These are phyloP conservation scores for Cassiopea andromeda DNA, from an alignment of 30 jellyfish, hydroid and myxozoan species.

Conservation along the genomic window DNA sequence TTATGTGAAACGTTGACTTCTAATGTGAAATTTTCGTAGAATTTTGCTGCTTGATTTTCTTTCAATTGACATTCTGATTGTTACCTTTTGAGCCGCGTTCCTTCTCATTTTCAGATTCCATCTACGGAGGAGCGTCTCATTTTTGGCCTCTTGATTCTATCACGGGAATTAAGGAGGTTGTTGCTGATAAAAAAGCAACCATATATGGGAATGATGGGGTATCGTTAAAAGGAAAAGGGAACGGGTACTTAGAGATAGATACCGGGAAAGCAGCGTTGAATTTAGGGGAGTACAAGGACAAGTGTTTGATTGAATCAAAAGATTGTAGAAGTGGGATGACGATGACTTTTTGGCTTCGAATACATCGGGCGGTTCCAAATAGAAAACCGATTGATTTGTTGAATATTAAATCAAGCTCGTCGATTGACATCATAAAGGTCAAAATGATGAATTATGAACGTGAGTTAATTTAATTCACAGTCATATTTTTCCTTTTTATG, in stretches of 20 bases:
- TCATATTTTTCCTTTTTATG: neutral
- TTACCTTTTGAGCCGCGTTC: neutral
- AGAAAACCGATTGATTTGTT: neutral
- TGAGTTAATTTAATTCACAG: constrained; percentile 1
- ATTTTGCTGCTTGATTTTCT: no score
- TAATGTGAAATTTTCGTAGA: no score
- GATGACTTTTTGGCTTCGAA: constrained; percentile 21
- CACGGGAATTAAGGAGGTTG: constrained; percentile 20
- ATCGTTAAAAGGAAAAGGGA: constrained; percentile 35
- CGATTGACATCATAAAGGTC: neutral
- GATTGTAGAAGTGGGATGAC: constrained; percentile 30
- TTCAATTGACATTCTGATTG: neutral
- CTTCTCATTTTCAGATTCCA: constrained; percentile 22
- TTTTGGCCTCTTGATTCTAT: constrained; percentile 67
- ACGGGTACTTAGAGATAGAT: constrained; percentile 26
- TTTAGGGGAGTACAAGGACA: constrained; percentile 38
- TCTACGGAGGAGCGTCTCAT: constrained; percentile 52
- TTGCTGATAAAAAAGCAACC: constrained; percentile 9
- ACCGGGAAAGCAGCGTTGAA: constrained; percentile 42
- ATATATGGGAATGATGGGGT: constrained; percentile 32
- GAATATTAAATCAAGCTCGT: neutral
- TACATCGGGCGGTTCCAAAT: neutral
- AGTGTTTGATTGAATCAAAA: neutral
- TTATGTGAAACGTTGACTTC: no score
- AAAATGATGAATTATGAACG: neutral